Conservation (phyloP, 2,797 vertebrate species). For the Meda fulgida region DNA sequence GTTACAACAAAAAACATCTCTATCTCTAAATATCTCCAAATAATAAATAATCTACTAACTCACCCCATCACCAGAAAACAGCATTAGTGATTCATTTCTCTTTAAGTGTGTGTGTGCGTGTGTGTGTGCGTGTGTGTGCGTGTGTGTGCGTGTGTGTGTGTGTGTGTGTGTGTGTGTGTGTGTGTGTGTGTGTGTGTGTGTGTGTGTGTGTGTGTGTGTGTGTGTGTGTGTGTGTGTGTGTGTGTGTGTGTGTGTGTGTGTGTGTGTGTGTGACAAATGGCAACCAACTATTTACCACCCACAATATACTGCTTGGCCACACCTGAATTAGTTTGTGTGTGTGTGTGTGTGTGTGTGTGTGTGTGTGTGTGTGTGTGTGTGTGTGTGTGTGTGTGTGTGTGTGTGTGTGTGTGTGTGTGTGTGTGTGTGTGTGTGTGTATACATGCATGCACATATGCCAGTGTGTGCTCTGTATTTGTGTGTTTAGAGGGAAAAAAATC, state of each 20-base stretch:
- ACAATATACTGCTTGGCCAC: conserved; percentile 48
- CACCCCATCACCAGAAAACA: conserved; percentile 11
- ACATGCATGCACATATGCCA: conserved; percentile 38
- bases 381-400: conserved; percentile 21
- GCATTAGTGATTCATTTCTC: conserved; percentile 16
- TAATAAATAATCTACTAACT: conserved; percentile 12
- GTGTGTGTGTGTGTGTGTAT: conserved; percentile 10
- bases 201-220: conserved; percentile 14
- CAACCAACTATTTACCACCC: conserved; percentile 30
- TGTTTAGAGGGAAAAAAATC: conserved; percentile 38
- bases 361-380: conserved; percentile 25
- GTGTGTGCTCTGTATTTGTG: conserved; percentile 50
- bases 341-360: conserved; percentile 18
- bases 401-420: conserved; percentile 18
- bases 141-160: not conserved
- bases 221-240: conserved; percentile 42
- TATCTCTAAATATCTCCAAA: not conserved
- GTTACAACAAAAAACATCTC: conserved; percentile 14
- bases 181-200: too few species aligned
- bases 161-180: too few species aligned
- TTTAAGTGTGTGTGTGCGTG: too few species aligned
- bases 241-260: conserved; percentile 13
- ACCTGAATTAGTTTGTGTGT: conserved; percentile 42
- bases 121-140: too few species aligned
- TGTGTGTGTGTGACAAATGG: not conserved